Conservation (phyloP, 2,113 vertebrate genomes). For the Fulmarus glacialis region DNA sequence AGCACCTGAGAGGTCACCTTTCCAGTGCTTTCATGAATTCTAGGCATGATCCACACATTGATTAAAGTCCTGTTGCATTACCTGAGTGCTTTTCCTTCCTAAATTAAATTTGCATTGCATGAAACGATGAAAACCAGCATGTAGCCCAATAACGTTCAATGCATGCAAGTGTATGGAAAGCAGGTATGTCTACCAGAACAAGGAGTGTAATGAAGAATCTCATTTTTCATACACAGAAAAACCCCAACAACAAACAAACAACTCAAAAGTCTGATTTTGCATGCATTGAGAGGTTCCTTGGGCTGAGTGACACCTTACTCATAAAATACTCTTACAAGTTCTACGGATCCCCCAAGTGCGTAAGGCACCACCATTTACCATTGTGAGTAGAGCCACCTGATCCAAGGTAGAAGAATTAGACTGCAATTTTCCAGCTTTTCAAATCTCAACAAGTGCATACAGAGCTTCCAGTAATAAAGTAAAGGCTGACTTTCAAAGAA, state of each 20-base stretch:
- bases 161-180: neutral
- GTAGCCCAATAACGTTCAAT: neutral
- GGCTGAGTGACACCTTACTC: neutral
- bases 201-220: neutral
- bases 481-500: neutral
- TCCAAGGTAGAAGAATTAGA: neutral
- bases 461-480: neutral
- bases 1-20: neutral
- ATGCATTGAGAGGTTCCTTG: neutral
- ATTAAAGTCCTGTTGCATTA: neutral
- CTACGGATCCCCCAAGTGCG: rapidly evolving
- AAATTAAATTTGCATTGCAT: constrained; percentile 3
- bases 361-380: neutral
- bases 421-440: neutral
- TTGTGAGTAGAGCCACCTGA: rapidly evolving
- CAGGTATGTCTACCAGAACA: neutral
- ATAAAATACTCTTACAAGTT: neutral
- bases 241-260: neutral
- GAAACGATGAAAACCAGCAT: neutral
- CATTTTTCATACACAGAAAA: neutral
- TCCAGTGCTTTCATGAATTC: neutral
- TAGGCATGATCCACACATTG: neutral
- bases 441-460: neutral
- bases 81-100: neutral
- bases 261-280: neutral